These are phyloP conservation scores for Neodiprion virginianus DNA, from an alignment of 1,140 invertebrate species.

Conservation along the genomic window DNA sequence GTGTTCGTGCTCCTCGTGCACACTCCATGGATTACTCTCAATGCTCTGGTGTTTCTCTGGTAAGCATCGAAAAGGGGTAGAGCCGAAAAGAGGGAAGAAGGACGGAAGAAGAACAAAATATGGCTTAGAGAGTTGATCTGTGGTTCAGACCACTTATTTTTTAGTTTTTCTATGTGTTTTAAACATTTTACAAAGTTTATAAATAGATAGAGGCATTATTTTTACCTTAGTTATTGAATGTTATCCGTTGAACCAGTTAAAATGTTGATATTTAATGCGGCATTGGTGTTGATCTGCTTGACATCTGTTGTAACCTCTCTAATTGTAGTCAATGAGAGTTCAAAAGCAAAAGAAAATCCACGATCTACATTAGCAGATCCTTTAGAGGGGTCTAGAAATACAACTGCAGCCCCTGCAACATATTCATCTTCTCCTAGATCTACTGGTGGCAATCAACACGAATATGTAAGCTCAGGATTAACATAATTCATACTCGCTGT, in stretches of 20 bases:
- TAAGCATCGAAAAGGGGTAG: too few species aligned
- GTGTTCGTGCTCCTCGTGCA: too few species aligned
- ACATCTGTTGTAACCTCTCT: conserved; percentile 35
- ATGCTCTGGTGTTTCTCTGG: too few species aligned
- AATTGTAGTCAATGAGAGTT: conserved; percentile 24
- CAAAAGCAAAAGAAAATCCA: conserved; percentile 15
- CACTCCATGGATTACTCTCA: too few species aligned
- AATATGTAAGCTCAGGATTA: too few species aligned
- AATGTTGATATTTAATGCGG: conserved; percentile 22
- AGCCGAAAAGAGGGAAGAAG: too few species aligned
- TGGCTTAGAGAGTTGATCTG: conserved; percentile 28
- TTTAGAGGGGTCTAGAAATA: background rate
- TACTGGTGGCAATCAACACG: background rate
- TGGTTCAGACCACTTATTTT: conserved; percentile 34
- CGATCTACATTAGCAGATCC: background rate
- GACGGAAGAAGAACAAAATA: background rate
- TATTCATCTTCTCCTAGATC: too few species aligned
- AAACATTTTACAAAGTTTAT: conserved; percentile 21
- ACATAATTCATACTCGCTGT: too few species aligned
- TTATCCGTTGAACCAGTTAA: background rate
- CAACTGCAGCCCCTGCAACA: too few species aligned
- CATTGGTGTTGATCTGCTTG: conserved; percentile 29
- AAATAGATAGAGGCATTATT: conserved; percentile 1
- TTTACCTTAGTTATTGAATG: conserved; percentile 9
- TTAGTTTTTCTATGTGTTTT: conserved; percentile 39